phyloP scores from a whole-genome alignment of 1,140 invertebrate species.

The Drosophila busckii region DNA sequence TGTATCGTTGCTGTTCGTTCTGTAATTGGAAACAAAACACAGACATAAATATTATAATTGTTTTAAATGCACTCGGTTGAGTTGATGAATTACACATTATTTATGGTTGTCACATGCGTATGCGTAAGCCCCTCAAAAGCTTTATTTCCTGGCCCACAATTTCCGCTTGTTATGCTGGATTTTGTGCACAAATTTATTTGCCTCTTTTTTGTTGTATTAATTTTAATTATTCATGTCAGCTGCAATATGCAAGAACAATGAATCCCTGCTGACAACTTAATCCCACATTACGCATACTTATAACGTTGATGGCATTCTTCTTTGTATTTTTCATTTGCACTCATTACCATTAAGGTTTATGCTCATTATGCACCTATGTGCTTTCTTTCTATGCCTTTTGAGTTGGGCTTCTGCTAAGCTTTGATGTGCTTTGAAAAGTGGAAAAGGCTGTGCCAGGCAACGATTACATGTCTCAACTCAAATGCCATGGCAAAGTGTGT shows the following conservation, averaged over 20 bases:
- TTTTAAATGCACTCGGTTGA: slow-evolving; percentile 5
- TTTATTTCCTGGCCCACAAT: slow-evolving; percentile 24
- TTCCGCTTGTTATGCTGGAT: slow-evolving; percentile 13
- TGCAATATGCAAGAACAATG: slow-evolving; percentile 16
- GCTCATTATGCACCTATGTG: too few species aligned
- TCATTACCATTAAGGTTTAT: slow-evolving; percentile 17
- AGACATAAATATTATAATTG: slow-evolving; percentile 11
- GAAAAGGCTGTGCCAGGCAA: too few species aligned
- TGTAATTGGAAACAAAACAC: slow-evolving; percentile 54
- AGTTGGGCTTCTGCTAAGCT: too few species aligned
- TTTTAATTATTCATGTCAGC: slow-evolving; percentile 38
- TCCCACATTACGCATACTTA: slow-evolving; percentile 29
- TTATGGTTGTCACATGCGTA: slow-evolving; percentile 16
- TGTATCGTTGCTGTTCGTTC: slow-evolving; percentile 70
- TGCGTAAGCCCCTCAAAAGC: slow-evolving; percentile 1
- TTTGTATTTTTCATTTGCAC: slow-evolving; percentile 6
- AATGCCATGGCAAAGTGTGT: too few species aligned
- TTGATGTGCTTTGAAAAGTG: too few species aligned
- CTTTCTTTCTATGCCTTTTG: too few species aligned
- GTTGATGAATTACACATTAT: slow-evolving; percentile 24
- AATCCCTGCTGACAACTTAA: slow-evolving; percentile 36
- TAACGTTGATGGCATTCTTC: slow-evolving; percentile 4
- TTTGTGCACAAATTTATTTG: slow-evolving; percentile 5
- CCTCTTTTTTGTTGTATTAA: too few species aligned
- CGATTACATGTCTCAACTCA: too few species aligned